Conservation (phyloP, 1,140 invertebrate species). For the Spodoptera frugiperda region DNA sequence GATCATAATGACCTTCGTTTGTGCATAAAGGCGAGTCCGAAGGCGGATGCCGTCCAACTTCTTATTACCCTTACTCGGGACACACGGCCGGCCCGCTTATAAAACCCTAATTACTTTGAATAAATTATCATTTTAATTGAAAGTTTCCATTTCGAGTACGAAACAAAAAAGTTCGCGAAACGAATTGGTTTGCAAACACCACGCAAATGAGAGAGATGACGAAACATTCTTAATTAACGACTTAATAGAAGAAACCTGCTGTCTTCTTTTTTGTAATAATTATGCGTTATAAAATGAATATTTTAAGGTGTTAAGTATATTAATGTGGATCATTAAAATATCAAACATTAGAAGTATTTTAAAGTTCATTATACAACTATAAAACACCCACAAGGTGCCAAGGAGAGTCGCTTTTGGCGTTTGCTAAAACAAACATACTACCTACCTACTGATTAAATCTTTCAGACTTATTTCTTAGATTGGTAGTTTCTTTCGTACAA, state of each 20-base stretch:
- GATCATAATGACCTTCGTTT: slow-evolving; percentile 74
- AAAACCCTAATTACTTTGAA: slow-evolving; percentile 54
- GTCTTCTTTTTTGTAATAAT: slow-evolving; percentile 19
- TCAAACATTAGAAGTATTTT: background rate
- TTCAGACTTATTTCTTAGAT: background rate
- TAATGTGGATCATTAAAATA: slow-evolving; percentile 9
- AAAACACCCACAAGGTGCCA: background rate
- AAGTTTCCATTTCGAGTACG: slow-evolving; percentile 47
- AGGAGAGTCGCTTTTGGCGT: background rate
- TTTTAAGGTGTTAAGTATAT: slow-evolving; percentile 26
- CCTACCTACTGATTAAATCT: too few relatives aligned
- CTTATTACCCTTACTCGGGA: slow-evolving; percentile 64
- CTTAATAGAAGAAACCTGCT: slow-evolving; percentile 38
- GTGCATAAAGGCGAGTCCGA: slow-evolving; percentile 68
- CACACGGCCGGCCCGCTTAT: slow-evolving; percentile 50
- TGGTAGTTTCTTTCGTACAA: background rate
- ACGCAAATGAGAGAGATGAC: slow-evolving; percentile 43
- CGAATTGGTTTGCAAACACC: slow-evolving; percentile 51
- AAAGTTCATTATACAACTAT: slow-evolving; percentile 4
- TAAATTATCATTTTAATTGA: slow-evolving; percentile 54
- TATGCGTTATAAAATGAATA: slow-evolving; percentile 28
- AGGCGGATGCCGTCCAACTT: slow-evolving; percentile 60
- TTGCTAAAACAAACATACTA: too few relatives aligned
- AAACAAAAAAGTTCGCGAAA: slow-evolving; percentile 44
- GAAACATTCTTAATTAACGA: slow-evolving; percentile 45